A percentile compares a stretch with the other conserved stretches of the same genome.
phyloP scores from a whole-genome alignment of 1,140 invertebrate genomes.

The Ctenoplectra terminalis region DNA sequence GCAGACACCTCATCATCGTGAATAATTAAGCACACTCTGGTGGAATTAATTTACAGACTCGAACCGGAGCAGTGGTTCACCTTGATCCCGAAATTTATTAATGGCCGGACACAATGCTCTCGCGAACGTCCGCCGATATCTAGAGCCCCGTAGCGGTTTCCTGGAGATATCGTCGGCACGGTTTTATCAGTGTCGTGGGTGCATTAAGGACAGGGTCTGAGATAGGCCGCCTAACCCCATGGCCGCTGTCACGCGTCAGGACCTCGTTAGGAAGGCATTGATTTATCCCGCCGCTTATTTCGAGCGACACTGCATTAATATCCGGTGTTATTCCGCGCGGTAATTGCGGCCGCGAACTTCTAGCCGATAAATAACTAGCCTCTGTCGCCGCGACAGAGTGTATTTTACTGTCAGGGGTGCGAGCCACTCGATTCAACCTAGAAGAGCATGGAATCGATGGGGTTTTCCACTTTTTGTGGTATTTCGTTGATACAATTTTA shows the following conservation, averaged over 20 bases:
- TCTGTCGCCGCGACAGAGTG: slow-evolving; percentile 3
- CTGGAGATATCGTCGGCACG: slow-evolving; percentile 2
- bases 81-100: slow-evolving; percentile 68
- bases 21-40: slow-evolving; percentile 43
- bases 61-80: slow-evolving; percentile 56
- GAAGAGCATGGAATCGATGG: too few relatives aligned
- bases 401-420: background rate
- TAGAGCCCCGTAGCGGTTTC: background rate
- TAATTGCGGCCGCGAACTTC: slow-evolving; percentile 23
- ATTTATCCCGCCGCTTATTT: slow-evolving; percentile 45
- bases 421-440: too few relatives aligned
- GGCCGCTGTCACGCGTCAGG: slow-evolving; percentile 34
- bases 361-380: slow-evolving; percentile 20
- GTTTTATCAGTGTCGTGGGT: slow-evolving; percentile 28
- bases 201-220: slow-evolving; percentile 5
- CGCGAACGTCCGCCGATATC: background rate
- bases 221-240: slow-evolving; percentile 2
- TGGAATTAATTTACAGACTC: slow-evolving; percentile 53
- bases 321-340: slow-evolving; percentile 14
- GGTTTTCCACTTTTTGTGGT: background rate
- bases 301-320: slow-evolving; percentile 47
- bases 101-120: slow-evolving; percentile 29
- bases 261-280: slow-evolving; percentile 40
- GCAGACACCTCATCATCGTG: slow-evolving; percentile 31
- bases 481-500: too few relatives aligned